Evolutionary conservation across 2,888 invertebrate species (phyloP).

Genomic region (Hemithea aestivaria): DNA sequence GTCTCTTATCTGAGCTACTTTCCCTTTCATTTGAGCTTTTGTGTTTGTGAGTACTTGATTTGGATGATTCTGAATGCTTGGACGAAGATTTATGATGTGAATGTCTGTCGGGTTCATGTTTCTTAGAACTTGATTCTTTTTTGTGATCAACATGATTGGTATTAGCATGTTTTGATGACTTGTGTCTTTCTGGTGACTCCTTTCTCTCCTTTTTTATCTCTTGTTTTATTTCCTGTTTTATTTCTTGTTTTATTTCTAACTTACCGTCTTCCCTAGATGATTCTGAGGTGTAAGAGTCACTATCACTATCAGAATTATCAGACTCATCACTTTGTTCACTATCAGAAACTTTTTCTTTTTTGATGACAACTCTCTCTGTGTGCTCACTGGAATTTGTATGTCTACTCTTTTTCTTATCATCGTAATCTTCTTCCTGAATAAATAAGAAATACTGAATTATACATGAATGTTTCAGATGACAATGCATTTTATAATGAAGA

Average conservation of each 20-base stretch:
- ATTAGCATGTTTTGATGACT: constrained; percentile 42
- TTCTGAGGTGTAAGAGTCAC: constrained; percentile 48
- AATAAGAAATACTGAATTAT: constrained; percentile 4
- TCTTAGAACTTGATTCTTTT: constrained; percentile 42
- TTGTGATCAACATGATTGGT: constrained; percentile 40
- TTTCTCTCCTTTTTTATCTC: constrained; percentile 36
- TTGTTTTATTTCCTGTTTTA: constrained; percentile 43
- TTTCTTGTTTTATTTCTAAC: too few relatives aligned
- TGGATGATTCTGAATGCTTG: constrained; percentile 45
- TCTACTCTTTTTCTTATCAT: constrained; percentile 48
- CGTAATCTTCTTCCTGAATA: constrained; percentile 58
- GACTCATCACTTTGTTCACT: constrained; percentile 44
- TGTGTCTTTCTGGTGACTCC: constrained; percentile 45
- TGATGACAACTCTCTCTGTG: constrained; percentile 36
- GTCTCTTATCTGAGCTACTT: constrained; percentile 46
- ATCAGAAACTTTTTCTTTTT: constrained; percentile 42
- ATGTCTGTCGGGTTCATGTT: constrained; percentile 37
- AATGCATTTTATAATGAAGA: too few relatives aligned
- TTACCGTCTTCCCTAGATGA: constrained; percentile 57
- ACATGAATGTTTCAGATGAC: neutral
- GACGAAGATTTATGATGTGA: constrained; percentile 40
- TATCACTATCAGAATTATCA: constrained; percentile 46
- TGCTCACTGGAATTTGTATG: constrained; percentile 46
- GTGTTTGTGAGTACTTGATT: constrained; percentile 46
- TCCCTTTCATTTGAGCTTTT: constrained; percentile 45